phyloP scores from a whole-genome alignment of 2,888 invertebrate genomes.

The Dermolepida albohirtum region DNA sequence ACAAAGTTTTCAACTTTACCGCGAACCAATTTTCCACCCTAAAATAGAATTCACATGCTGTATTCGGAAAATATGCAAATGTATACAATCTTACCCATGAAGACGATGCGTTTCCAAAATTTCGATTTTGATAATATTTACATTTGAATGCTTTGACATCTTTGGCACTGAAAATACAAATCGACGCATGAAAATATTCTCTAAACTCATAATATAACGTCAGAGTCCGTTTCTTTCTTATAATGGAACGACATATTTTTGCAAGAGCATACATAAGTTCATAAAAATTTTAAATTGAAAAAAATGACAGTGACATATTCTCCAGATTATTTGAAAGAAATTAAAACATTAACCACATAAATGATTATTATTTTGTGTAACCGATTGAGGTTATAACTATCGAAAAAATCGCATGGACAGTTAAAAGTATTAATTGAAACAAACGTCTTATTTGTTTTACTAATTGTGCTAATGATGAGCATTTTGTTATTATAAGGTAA shows the following conservation, averaged over 20 bases:
- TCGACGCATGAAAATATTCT: neutral
- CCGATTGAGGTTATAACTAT: too few species aligned
- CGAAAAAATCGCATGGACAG: too few species aligned
- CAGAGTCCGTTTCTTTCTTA: neutral
- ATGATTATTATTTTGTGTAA: too few species aligned
- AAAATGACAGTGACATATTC: slow-evolving; percentile 20
- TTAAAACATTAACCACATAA: too few species aligned
- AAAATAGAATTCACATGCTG: slow-evolving; percentile 2
- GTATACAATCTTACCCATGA: slow-evolving; percentile 4
- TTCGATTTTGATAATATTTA: neutral
- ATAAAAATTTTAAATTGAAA: slow-evolving; percentile 2
- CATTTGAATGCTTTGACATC: slow-evolving; percentile 14
- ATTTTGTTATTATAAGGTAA: too few species aligned
- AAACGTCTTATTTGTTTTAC: too few species aligned
- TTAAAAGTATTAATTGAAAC: too few species aligned
- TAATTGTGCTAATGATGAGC: too few species aligned
- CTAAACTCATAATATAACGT: neutral
- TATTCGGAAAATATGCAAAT: neutral
- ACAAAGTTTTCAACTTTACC: slow-evolving; percentile 4
- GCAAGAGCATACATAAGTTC: neutral
- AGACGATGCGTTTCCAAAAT: neutral
- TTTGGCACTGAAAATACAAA: neutral
- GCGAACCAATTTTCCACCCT: slow-evolving; percentile 2
- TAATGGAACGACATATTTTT: neutral
- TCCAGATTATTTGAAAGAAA: neutral